Evolutionary conservation across 2,797 vertebrate species (phyloP).

Genomic region (Centropyge bicolor): DNA sequence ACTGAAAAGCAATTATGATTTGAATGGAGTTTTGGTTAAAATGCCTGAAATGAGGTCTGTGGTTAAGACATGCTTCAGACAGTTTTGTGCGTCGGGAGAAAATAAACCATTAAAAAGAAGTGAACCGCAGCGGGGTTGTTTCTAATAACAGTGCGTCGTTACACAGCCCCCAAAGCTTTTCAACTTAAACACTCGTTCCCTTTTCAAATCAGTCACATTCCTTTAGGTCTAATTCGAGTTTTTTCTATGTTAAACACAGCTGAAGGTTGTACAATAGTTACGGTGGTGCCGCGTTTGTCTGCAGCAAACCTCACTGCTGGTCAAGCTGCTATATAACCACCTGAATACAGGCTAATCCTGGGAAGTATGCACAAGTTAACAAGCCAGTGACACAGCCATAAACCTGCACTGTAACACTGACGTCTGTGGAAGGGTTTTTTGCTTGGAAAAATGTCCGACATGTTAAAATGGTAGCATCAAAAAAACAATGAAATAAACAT

Average conservation of each 20-base stretch:
- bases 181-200: not conserved
- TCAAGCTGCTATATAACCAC: not conserved
- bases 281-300: not conserved
- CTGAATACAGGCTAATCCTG: not conserved
- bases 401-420: not conserved
- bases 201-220: slow-evolving; percentile 5
- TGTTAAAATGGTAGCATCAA: not conserved
- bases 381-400: not conserved
- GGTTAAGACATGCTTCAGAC: slow-evolving; percentile 32
- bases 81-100: slow-evolving; percentile 23
- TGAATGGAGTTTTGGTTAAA: slow-evolving; percentile 36
- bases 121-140: slow-evolving; percentile 6
- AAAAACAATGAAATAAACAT: not conserved
- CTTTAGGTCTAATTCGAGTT: slow-evolving; percentile 1
- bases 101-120: slow-evolving; percentile 24
- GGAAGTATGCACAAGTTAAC: not conserved
- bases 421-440: not conserved
- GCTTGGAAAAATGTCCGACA: not conserved
- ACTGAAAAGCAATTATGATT: slow-evolving; percentile 48
- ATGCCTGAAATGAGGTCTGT: slow-evolving; percentile 28
- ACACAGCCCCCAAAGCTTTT: not conserved
- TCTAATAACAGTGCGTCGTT: slow-evolving; percentile 7
- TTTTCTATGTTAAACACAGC: slow-evolving; percentile 3
- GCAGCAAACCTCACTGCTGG: not conserved
- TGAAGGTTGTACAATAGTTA: not conserved